Percentiles rank a stretch among this genome's conserved stretches.
These are phyloP conservation scores for Scaptomyza hsui DNA, from an alignment of 1,140 invertebrate genomes.

Conservation along the genomic window DNA sequence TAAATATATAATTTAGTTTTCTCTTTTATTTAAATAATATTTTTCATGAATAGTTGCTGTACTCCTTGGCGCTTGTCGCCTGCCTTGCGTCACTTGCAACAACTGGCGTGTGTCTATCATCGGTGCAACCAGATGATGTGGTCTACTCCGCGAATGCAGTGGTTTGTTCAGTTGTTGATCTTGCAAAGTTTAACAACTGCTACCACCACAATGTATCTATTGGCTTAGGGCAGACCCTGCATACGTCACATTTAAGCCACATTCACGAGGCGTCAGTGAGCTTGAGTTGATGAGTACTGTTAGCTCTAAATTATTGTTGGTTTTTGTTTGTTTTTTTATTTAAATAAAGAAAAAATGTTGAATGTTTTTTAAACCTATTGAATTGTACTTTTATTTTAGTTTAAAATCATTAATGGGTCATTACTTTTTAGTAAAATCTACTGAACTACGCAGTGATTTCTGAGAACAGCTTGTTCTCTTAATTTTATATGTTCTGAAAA, in stretches of 20 bases:
- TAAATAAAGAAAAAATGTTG: slow-evolving; percentile 45
- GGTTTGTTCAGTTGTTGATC: neutral
- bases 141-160: neutral
- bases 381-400: neutral
- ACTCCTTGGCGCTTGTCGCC: slow-evolving; percentile 47
- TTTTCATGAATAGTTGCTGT: slow-evolving; percentile 48
- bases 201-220: neutral
- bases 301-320: slow-evolving; percentile 52
- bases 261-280: neutral
- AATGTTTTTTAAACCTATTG: slow-evolving; percentile 28
- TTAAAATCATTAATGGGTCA: no score
- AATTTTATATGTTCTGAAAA: no score
- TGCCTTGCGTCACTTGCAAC: slow-evolving; percentile 28
- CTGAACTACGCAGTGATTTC: no score
- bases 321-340: slow-evolving; percentile 56
- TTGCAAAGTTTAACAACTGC: neutral
- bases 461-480: no score
- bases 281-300: slow-evolving; percentile 10
- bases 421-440: no score
- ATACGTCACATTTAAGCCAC: neutral
- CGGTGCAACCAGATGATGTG: neutral
- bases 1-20: neutral
- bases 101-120: neutral
- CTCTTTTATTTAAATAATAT: neutral
- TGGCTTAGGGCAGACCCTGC: neutral